These are phyloP conservation scores for Deilephila porcellus DNA, from an alignment of 2,888 invertebrate genomes.

Conservation along the genomic window DNA sequence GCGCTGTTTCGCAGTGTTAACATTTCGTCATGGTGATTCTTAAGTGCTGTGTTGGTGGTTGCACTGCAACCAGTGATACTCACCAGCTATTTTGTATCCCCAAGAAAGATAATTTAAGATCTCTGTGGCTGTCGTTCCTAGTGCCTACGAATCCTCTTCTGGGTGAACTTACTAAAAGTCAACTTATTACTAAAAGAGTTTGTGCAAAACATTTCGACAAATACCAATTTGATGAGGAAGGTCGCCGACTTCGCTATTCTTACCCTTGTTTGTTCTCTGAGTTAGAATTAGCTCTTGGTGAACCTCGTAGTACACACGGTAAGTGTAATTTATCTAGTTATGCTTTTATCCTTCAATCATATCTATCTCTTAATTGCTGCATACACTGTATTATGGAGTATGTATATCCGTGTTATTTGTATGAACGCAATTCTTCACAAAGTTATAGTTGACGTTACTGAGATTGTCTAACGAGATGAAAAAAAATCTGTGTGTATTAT, in stretches of 20 bases:
- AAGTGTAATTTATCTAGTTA: not conserved
- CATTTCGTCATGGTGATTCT: not conserved
- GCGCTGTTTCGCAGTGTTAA: not conserved
- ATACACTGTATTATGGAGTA: too few relatives aligned
- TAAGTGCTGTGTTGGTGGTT: not conserved
- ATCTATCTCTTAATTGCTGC: not conserved
- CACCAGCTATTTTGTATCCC: not conserved
- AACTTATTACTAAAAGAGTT: not conserved
- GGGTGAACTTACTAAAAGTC: not conserved
- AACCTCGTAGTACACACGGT: not conserved
- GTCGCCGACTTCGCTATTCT: not conserved
- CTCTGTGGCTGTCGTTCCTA: not conserved
- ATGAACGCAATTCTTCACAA: too few relatives aligned
- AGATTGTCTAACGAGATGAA: too few relatives aligned
- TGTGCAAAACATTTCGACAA: not conserved
- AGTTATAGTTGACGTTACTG: too few relatives aligned
- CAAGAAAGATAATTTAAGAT: not conserved
- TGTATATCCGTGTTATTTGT: too few relatives aligned
- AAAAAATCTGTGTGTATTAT: too few relatives aligned
- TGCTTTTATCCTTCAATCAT: not conserved
- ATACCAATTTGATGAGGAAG: not conserved
- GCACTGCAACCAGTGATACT: not conserved
- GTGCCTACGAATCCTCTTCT: not conserved
- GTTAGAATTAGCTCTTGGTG: not conserved
- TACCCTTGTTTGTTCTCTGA: not conserved